Evolutionary conservation across 2,113 vertebrate species (phyloP).

Genomic region (Colinus virginianus): DNA sequence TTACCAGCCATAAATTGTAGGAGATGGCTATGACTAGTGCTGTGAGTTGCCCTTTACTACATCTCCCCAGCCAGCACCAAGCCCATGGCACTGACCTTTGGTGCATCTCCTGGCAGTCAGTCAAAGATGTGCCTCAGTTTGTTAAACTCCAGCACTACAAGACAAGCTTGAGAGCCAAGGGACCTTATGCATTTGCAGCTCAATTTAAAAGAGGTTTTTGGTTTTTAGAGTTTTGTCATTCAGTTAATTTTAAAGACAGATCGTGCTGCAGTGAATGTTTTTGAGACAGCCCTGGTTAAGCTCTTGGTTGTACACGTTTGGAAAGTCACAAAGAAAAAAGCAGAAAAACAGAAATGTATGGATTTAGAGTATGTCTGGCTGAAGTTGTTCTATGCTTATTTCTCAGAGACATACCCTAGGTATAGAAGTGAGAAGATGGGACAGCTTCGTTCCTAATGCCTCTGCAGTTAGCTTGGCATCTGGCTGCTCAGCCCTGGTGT

Average conservation of each 20-base stretch:
- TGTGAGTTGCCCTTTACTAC: not conserved
- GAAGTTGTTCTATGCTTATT: not conserved
- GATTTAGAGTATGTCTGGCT: not conserved
- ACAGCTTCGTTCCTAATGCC: not conserved
- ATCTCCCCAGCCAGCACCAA: rapidly evolving
- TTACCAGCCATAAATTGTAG: not conserved
- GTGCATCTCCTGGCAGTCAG: not conserved
- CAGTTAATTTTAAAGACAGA: not conserved
- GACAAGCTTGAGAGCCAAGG: not conserved
- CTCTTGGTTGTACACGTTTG: not conserved
- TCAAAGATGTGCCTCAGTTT: not conserved
- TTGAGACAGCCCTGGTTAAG: not conserved
- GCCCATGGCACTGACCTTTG: not conserved
- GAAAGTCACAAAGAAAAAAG: not conserved
- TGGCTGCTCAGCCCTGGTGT: not conserved
- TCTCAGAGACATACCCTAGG: not conserved
- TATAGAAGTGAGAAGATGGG: not conserved
- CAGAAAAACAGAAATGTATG: not conserved
- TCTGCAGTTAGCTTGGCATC: not conserved
- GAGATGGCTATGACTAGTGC: not conserved
- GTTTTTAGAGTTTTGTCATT: not conserved
- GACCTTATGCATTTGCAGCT: not conserved
- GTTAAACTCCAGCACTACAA: not conserved
- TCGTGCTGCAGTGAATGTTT: not conserved
- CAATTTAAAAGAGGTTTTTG: not conserved